Evolutionary conservation across 2,113 vertebrate genomes (phyloP), one percentile per base, ranked within the genome.

Genomic region (Sander lucioperca): DNA sequence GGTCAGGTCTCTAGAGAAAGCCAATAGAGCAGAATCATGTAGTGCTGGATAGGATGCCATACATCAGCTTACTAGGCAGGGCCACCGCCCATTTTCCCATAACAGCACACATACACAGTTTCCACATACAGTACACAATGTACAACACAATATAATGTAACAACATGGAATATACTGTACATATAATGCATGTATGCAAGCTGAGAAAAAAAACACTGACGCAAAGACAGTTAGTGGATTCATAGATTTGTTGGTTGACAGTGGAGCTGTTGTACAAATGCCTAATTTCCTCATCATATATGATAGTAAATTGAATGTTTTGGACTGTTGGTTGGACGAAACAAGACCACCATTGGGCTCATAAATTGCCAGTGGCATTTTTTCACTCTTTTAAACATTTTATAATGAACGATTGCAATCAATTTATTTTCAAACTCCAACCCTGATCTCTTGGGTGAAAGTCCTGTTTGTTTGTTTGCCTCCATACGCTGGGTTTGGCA

Each of bases 51-150:
- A 79, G 79, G 48, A 77, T 66, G 30, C 45, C 39, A 88, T 87
- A 80, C 43, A 88, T 85, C 77, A 80, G 51, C 48, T 68, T 66
- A 53, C 77, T 19, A 47, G 47, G 50, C 70, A 66, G 57, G 68
- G 73, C 75, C 77, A 82, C 47, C 68, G 77, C 66, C 59, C 18
- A 15, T 69, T 72, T 83, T 73, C 30, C 59, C 53, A 21, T 50
- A 45, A 57, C 30, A 47, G 12, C 14, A 79, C 51, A 71, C 30
- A 27, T 27, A 54, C 10, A 53, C 43, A 77, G 16, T 77, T 70
- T 36, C 6, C 47, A 56, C 50, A 61, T 8, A 67, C 5, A 27
- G 39, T 8, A 64, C 18, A 69, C 33, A 54, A 15, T 23, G 5
- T 14, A 6, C 18, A 75, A 64, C 25, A 59, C 36, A 59, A 53